Conservation (phyloP, 2,888 invertebrate species). For the Baccha elongata region DNA sequence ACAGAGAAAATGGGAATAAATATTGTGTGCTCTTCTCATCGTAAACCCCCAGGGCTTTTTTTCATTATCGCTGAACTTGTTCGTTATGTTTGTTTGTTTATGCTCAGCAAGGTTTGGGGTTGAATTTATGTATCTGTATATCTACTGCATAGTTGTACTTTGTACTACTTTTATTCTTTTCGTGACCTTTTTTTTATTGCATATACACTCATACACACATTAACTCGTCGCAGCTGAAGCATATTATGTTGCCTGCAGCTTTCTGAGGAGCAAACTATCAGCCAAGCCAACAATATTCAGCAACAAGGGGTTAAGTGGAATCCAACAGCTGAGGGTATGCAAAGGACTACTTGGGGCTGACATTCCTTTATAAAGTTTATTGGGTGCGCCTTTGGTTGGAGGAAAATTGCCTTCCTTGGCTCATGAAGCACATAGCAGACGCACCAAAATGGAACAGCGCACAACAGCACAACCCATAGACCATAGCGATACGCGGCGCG, state of each 20-base stretch:
- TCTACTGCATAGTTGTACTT: background rate
- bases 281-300: constrained; percentile 36
- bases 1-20: background rate
- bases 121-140: background rate
- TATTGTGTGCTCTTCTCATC: constrained; percentile 39
- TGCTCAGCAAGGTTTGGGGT: background rate
- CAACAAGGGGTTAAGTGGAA: constrained; percentile 72
- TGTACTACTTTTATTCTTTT: constrained; percentile 54
- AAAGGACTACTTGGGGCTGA: constrained; percentile 39
- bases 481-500: background rate
- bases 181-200: constrained; percentile 34
- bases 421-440: constrained; percentile 33
- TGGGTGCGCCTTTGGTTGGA: constrained; percentile 67
- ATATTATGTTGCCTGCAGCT: constrained; percentile 42
- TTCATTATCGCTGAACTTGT: constrained; percentile 73
- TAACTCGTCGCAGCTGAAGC: constrained; percentile 29
- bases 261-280: constrained; percentile 14
- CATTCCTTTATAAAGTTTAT: constrained; percentile 68
- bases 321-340: constrained; percentile 49
- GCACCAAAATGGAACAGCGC: constrained; percentile 45
- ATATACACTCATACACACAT: constrained; percentile 28
- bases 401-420: constrained; percentile 59
- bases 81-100: constrained; percentile 54
- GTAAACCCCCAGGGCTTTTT: constrained; percentile 51
- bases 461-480: constrained; percentile 3